phyloP scores from a whole-genome alignment of 2,888 invertebrate genomes.

The Drosophila parthenogenetica region DNA sequence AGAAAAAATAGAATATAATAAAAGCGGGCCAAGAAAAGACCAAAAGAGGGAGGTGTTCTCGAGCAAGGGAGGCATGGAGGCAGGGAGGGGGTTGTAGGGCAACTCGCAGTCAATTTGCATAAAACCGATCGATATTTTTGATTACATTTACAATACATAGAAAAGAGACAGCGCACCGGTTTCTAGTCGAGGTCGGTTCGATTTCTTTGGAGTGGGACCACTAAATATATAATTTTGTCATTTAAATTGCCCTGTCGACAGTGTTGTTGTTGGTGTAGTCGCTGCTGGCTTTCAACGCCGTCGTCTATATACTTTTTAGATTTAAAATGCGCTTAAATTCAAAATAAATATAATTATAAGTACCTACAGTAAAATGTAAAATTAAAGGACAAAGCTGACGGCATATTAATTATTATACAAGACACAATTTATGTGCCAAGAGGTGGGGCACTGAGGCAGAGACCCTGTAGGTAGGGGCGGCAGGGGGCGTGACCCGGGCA shows the following conservation, averaged over 20 bases:
- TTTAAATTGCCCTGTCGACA: slow-evolving; percentile 70
- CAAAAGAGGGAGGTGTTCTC: slow-evolving; percentile 3
- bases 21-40: slow-evolving; percentile 60
- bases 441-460: slow-evolving; percentile 15
- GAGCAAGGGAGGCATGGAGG: slow-evolving; percentile 13
- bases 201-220: slow-evolving; percentile 41
- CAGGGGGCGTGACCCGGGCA: slow-evolving; percentile 29
- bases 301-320: slow-evolving; percentile 66
- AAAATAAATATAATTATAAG: slow-evolving; percentile 82
- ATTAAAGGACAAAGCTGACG: slow-evolving; percentile 60
- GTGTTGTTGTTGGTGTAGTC: slow-evolving; percentile 9
- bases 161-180: slow-evolving; percentile 67
- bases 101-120: slow-evolving; percentile 83
- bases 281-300: slow-evolving; percentile 34
- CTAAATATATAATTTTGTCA: slow-evolving; percentile 80
- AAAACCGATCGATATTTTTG: slow-evolving; percentile 84
- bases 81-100: slow-evolving; percentile 44
- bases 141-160: slow-evolving; percentile 78
- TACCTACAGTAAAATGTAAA: slow-evolving; percentile 70
- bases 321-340: slow-evolving; percentile 78
- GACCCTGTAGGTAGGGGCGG: too few relatives aligned
- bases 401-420: slow-evolving; percentile 80
- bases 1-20: slow-evolving; percentile 55
- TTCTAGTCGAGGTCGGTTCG: slow-evolving; percentile 65
- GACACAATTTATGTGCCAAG: slow-evolving; percentile 63